These are phyloP conservation scores for Anguilla obscura DNA, from an alignment of 2,797 vertebrate species.

Conservation along the genomic window DNA sequence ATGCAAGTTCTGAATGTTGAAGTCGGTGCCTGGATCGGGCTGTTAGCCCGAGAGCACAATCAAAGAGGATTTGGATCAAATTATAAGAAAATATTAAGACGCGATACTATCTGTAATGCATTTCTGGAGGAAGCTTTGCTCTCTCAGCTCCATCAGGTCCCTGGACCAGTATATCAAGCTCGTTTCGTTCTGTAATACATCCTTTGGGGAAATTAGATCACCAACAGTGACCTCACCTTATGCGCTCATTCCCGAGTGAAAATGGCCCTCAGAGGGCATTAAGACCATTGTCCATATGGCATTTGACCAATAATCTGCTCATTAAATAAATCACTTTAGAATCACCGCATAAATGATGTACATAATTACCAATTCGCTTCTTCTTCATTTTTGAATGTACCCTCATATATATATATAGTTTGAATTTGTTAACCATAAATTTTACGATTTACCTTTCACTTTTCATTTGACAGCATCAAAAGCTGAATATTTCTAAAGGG, in stretches of 20 bases:
- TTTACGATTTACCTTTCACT: neutral
- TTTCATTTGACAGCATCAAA: neutral
- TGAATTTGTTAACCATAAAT: neutral
- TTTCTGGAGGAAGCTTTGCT: constrained; percentile 44
- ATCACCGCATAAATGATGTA: constrained; percentile 57
- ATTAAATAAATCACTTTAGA: constrained; percentile 70
- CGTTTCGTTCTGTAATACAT: constrained; percentile 63
- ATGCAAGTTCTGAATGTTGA: constrained; percentile 3
- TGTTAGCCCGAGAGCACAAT: neutral
- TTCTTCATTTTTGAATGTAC: constrained; percentile 54
- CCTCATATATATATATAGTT: constrained; percentile 40
- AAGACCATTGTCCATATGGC: constrained; percentile 62
- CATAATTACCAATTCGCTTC: constrained; percentile 73
- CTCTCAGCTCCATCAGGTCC: constrained; percentile 28
- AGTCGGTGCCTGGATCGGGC: neutral
- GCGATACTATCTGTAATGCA: constrained; percentile 59
- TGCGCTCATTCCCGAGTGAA: constrained; percentile 61
- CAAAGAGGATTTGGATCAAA: constrained; percentile 48
- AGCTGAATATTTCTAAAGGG: neutral
- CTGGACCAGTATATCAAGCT: constrained; percentile 65
- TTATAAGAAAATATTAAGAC: constrained; percentile 61
- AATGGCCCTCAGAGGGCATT: constrained; percentile 58
- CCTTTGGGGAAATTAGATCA: constrained; percentile 71
- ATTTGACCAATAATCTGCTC: constrained; percentile 73
- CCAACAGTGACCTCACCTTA: constrained; percentile 63